Evolutionary conservation across 1,140 invertebrate species (phyloP), one percentile per base, ranked within the genome.

Genomic region (Geopemphigus sp.): DNA sequence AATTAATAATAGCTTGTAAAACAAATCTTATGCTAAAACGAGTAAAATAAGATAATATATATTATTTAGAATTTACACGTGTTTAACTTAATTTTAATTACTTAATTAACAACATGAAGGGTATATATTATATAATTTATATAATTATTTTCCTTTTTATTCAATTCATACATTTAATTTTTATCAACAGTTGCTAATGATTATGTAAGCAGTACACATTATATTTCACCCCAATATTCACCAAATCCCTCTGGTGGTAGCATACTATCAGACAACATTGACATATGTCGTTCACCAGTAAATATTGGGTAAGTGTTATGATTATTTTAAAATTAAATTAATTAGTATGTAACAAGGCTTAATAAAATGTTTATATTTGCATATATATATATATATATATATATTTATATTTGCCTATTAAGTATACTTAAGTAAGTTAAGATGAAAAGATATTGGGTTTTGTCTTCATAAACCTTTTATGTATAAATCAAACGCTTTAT

Each of bases 211-310:
- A 80, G 64, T 24, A 56, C 80, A 53, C 74, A 72, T 50, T 66
- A 72, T n/a, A 45, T 66, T 50, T 76, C 73, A 47, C 78, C 74
- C 6, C 81, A 82, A 54, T 78, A 80, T 66, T 82, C 86, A 17
- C 82, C 84, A 2, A 83, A 84, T 63, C 86, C 88, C 76, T 84
- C 86, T 70, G 87, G 87, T 81, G 88, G 88, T 54, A 86, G 85
- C 73, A 89, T 89, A 86, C 86, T 90, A 72, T 90, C 92, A 72
- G 95, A 97, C 86, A 97, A 97, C 87, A 90, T 96, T 80, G 93
- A 93, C 83, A 93, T 97, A 82, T 92, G 93, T 82, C 88, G 92
- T 81, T 91, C 91, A 83, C 86, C 88, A 45, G 89, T 95, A 66
- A 92, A 94, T 84, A 93, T 94, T 86, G 95, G 95, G 95, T 96